A percentile compares a stretch with the other conserved stretches of the same genome.
Conservation (phyloP, 2,888 invertebrate genomes). For the Poecilus cupreus region DNA sequence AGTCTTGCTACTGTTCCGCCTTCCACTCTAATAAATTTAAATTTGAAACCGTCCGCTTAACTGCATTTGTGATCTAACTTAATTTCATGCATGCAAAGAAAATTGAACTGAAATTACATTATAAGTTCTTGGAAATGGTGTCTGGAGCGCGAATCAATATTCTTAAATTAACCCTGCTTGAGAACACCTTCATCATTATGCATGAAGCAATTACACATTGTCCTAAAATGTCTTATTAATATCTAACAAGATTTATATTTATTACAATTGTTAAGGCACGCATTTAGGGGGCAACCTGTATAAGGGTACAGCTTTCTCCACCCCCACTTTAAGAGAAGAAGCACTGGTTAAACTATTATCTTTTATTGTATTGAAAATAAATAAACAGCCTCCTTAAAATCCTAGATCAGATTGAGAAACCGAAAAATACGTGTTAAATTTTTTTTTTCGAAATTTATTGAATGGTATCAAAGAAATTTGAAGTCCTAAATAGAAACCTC, state of each 20-base stretch:
- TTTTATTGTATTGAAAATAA: too few species aligned
- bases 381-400: too few species aligned
- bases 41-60: constrained; percentile 48
- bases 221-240: not conserved
- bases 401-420: too few species aligned
- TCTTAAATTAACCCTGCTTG: constrained; percentile 44
- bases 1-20: constrained; percentile 8
- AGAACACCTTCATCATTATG: constrained; percentile 39
- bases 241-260: constrained; percentile 13
- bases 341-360: too few species aligned
- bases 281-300: too few species aligned
- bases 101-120: constrained; percentile 55
- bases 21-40: constrained; percentile 42
- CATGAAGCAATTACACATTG: constrained; percentile 32
- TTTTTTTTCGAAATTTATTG: too few species aligned
- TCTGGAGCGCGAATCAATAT: constrained; percentile 41
- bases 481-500: too few species aligned
- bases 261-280: too few species aligned
- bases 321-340: too few species aligned
- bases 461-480: too few species aligned
- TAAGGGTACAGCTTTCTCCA: too few species aligned
- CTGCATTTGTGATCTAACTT: constrained; percentile 53
- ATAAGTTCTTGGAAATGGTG: constrained; percentile 42
- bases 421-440: too few species aligned
- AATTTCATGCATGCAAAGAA: constrained; percentile 50